Evolutionary conservation across 1,140 invertebrate genomes (phyloP).

Genomic region (Hyposmocoma kahamanoa): DNA sequence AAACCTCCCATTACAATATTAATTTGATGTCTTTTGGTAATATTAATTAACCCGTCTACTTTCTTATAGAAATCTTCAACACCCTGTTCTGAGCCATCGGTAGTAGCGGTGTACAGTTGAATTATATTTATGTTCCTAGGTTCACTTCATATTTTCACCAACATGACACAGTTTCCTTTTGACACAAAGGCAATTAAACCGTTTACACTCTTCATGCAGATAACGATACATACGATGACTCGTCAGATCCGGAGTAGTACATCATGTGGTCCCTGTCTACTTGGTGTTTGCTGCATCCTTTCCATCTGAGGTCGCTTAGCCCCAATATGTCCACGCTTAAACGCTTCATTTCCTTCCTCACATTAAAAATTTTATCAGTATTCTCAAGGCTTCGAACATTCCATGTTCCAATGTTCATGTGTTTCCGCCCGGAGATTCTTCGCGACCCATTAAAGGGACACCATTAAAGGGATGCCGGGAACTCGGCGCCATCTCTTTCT

Average conservation of each 20-base stretch:
- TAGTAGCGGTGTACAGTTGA: not conserved
- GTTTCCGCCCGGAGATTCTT: constrained; percentile 11
- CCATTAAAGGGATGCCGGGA: not conserved
- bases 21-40: not conserved
- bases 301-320: constrained; percentile 14
- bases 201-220: not conserved
- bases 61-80: not conserved
- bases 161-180: not conserved
- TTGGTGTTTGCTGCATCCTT: constrained; percentile 1
- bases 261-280: constrained; percentile 9
- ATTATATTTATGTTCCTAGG: not conserved
- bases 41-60: not conserved
- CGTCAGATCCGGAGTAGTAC: constrained; percentile 14
- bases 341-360: constrained; percentile 15
- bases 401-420: constrained; percentile 18
- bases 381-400: not conserved
- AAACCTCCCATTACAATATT: not conserved
- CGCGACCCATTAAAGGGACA: not conserved
- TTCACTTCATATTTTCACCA: not conserved
- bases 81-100: not conserved
- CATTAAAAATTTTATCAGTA: constrained; percentile 12
- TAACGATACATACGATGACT: not conserved
- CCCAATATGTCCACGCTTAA: constrained; percentile 9
- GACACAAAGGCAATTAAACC: not conserved
- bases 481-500: not conserved